These are phyloP conservation scores for Sebastes itinus DNA, from an alignment of 2,797 vertebrate genomes.

Conservation along the genomic window DNA sequence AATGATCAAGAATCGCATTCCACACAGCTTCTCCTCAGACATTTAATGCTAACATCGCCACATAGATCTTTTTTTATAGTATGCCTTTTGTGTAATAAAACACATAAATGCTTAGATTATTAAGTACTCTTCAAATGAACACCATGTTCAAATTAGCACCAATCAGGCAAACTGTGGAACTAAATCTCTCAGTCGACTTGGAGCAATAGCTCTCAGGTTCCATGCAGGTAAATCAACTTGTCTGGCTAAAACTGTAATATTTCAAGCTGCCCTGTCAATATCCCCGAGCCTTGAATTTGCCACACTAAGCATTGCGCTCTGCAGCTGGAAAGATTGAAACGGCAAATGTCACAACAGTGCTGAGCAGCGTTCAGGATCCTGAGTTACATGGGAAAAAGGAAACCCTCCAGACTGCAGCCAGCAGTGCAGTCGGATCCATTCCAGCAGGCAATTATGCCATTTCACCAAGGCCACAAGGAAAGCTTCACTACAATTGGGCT, in stretches of 20 bases:
- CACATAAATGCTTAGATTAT: not conserved
- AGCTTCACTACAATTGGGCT: constrained; percentile 66
- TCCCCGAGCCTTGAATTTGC: constrained; percentile 33
- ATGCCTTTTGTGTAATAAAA: constrained; percentile 8
- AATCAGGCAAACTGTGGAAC: not conserved
- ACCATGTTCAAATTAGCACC: constrained; percentile 3
- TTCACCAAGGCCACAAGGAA: constrained; percentile 52
- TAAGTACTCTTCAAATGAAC: constrained; percentile 7
- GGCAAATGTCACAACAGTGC: constrained; percentile 31
- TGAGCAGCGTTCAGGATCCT: constrained; percentile 33
- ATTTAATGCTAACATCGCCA: constrained; percentile 11
- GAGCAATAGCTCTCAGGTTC: not conserved
- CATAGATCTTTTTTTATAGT: not conserved
- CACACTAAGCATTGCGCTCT: constrained; percentile 23
- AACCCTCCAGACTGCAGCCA: constrained; percentile 40
- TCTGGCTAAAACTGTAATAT: constrained; percentile 22
- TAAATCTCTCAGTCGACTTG: not conserved
- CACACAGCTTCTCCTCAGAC: constrained; percentile 8
- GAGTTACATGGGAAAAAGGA: constrained; percentile 42
- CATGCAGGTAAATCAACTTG: constrained; percentile 32
- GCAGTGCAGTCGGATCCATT: constrained; percentile 36
- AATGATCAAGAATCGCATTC: constrained; percentile 49
- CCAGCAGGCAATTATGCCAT: constrained; percentile 57
- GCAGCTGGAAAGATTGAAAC: constrained; percentile 28
- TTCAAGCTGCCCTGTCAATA: constrained; percentile 46